Base-by-base conservation (phyloP, 2,113 vertebrate genomes). In the Eurypyga helias region DNA sequence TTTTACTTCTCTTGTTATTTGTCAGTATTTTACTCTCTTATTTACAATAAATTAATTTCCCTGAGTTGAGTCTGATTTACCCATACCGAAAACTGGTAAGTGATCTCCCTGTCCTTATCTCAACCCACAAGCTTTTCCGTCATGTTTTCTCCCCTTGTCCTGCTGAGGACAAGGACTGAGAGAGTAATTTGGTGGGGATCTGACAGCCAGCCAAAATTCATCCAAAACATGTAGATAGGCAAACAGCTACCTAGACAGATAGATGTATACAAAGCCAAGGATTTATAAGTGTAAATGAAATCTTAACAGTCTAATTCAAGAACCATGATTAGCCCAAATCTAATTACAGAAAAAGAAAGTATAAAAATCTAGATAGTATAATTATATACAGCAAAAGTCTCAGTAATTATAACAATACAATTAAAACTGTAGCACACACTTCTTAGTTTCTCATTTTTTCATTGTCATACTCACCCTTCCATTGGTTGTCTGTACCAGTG, bases 31-130 rank as follows among this genome's bases (percentile, higher is more conserved):
- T 31, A 31, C 14, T 52, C 45, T 48, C 7, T 38, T 58, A 48
- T 36, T 46, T 31, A 45, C 15, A 75, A 15, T 52, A 71, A 71
- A 13, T 38, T 52, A 71, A 52, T 34, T 69, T 49, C 6, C 45
- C 24, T 17, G 34, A 34, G 33, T 26, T 0, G 1, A 49, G 17
- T 20, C 33, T 70, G 46, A 28, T 28, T 49, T 48, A 45, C 31
- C 31, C 8, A 34, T 67, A 23, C 26, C 0, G 0, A 11, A 17
- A 48, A 17, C 9, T 7, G 10, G 21, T 34, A 46, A 67, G 20
- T 66, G 45, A 34, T 67, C 4, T 26, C 23, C 16, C 45, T 48
- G 31, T 67, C 16, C 23, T 28, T 69, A 28, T 38, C 7, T 52
- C 1, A 0, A 17, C 49, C 28, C 10, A 52, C 1, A 2, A 38